Percentiles rank a stretch among this genome's conserved stretches.
These are phyloP conservation scores for Sitta carolinensis DNA, from an alignment of 2,797 vertebrate genomes.

Conservation along the genomic window DNA sequence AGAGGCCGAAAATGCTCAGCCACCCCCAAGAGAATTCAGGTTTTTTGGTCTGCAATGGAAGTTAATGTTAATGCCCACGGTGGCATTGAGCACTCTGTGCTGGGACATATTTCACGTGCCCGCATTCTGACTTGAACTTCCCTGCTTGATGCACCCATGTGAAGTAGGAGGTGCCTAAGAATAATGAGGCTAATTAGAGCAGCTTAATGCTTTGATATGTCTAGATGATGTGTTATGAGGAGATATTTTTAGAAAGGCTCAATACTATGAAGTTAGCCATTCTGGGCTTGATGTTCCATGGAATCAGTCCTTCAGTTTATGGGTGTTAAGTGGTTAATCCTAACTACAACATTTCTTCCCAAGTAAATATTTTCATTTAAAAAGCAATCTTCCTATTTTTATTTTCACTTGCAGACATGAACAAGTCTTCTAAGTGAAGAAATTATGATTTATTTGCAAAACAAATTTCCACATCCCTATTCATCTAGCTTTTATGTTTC, in stretches of 20 bases:
- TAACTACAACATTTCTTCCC: not conserved
- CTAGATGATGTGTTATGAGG: not conserved
- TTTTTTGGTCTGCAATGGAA: not conserved
- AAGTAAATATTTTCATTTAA: not conserved
- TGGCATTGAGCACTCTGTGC: not conserved
- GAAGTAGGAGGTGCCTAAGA: not conserved
- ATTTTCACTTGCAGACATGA: not conserved
- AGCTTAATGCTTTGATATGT: not conserved
- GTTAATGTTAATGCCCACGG: accelerated
- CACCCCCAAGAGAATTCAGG: not conserved
- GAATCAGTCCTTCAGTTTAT: not conserved
- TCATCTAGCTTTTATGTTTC: not conserved
- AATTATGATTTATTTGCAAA: not conserved
- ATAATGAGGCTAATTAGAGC: not conserved
- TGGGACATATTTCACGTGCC: not conserved
- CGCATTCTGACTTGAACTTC: not conserved
- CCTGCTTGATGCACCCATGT: not conserved
- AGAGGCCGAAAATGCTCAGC: not conserved
- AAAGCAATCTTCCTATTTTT: not conserved
- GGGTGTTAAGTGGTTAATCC: not conserved
- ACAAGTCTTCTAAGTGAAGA: not conserved
- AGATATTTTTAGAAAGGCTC: not conserved
- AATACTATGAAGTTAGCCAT: not conserved
- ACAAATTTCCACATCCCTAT: not conserved
- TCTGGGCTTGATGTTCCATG: not conserved